phyloP scores from a whole-genome alignment of 2,888 invertebrate genomes.

The Campopleginae sp. region DNA sequence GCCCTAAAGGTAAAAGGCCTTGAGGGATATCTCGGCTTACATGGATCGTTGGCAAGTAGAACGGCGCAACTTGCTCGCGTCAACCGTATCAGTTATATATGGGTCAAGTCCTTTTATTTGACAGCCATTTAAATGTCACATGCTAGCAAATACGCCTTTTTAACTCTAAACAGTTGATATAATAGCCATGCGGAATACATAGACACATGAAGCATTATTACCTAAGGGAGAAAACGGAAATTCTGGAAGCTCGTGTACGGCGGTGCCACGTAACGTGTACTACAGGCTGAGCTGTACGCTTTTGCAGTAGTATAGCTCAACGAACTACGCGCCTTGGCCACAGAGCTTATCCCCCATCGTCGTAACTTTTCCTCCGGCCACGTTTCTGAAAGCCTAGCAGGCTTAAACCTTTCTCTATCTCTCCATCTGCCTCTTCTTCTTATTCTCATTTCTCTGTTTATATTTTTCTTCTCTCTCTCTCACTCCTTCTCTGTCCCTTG shows the following conservation, averaged over 20 bases:
- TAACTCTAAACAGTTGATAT: background rate
- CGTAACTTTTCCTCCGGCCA: constrained; percentile 67
- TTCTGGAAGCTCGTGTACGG: constrained; percentile 37
- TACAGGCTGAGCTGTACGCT: constrained; percentile 33
- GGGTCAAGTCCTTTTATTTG: background rate
- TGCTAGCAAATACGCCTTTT: constrained; percentile 8
- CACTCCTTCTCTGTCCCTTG: background rate
- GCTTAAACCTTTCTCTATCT: constrained; percentile 62
- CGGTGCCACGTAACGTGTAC: constrained; percentile 11
- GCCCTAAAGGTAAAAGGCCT: background rate
- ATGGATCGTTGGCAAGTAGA: background rate
- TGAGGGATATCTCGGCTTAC: background rate
- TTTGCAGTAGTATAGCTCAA: constrained; percentile 58
- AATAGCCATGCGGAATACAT: background rate
- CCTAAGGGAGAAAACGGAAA: constrained; percentile 52
- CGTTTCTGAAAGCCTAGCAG: constrained; percentile 63
- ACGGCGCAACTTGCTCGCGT: background rate
- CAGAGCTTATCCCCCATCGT: constrained; percentile 65
- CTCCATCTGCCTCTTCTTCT: constrained; percentile 44
- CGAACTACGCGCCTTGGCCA: constrained; percentile 55
- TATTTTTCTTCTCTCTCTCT: background rate
- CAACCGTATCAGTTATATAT: background rate
- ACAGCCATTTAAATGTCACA: background rate
- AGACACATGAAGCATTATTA: constrained; percentile 30
- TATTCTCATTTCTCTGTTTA: background rate